These are phyloP conservation scores for Platycheirus rosarum DNA, from an alignment of 2,888 invertebrate species.

Conservation along the genomic window DNA sequence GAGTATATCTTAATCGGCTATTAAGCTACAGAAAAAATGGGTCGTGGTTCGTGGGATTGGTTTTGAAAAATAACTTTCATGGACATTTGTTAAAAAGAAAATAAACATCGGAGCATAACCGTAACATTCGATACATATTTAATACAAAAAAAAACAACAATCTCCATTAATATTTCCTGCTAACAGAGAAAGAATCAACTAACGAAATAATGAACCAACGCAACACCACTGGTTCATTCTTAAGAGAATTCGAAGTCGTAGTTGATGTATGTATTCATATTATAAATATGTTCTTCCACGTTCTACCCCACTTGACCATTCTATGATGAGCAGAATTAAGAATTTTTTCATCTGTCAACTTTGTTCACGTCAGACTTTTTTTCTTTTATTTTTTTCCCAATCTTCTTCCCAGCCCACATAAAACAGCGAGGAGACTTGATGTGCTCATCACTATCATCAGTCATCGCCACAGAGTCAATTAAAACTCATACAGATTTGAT, in stretches of 20 bases:
- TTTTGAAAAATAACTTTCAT: constrained; percentile 11
- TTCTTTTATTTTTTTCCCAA: constrained; percentile 16
- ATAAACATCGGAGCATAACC: constrained; percentile 10
- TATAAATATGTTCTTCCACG: too few relatives aligned
- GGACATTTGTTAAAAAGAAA: constrained; percentile 7
- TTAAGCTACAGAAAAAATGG: constrained; percentile 4
- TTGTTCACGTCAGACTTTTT: constrained; percentile 10
- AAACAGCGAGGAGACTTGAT: constrained; percentile 27
- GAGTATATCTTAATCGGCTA: constrained; percentile 17
- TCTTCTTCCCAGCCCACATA: constrained; percentile 26
- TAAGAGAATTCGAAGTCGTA: constrained; percentile 35
- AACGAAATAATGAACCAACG: neutral
- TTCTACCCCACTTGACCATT: too few relatives aligned
- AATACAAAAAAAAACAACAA: constrained; percentile 27
- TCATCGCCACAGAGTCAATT: constrained; percentile 52
- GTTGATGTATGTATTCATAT: constrained; percentile 44
- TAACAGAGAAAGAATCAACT: constrained; percentile 34
- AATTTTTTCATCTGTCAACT: constrained; percentile 5
- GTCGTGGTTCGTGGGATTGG: neutral
- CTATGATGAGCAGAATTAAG: too few relatives aligned
- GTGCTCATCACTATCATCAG: constrained; percentile 43
- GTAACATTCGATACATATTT: constrained; percentile 35
- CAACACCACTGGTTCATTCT: neutral
- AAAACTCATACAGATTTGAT: constrained; percentile 56
- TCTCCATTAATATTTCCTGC: constrained; percentile 53